Base-by-base conservation (phyloP, 2,888 invertebrate genomes). In the Sphinx pinastri region DNA sequence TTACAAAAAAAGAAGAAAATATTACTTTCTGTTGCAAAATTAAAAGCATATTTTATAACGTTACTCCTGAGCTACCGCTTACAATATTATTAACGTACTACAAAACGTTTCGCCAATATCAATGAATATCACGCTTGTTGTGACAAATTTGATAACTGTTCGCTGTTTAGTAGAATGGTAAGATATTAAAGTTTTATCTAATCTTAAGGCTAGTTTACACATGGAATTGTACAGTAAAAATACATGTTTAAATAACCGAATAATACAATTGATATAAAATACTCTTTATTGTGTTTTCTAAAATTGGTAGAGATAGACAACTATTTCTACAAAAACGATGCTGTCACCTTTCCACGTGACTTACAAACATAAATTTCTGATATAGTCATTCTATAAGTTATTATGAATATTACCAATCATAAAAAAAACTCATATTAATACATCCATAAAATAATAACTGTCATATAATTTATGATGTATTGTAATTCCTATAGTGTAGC, bases 401-500 rank as follows among this genome's bases (percentile, higher is more conserved):
- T 51, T 51, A 51, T 51, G 3, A 51, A 11, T 51, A 13, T 51
- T 49, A 13, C 10, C 13, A 10, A 49, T 11, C 57, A 57, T 0
- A 25, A 31, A 57, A 19, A 13, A 10, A 12, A 57, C 10, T 19
- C 25, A 2, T 25, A 59, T 38, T 31, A 25, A 38, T 38, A 38
- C 14, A 14, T 38, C 31, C 2, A 38, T 38, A 38, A n/a, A 38
- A 14, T 38, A 59, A 45, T 19, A 54, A n/a, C 16, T 25, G 68
- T 45, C 55, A 47, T 52, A 25, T 55, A 55, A 38, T 5, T 55
- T 55, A 71, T 73, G 69, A 69, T 67, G 25, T 67, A 70, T 73
- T 69, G 58, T 70, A 54, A 71, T 68, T 55, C 55, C 66, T 49
- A 63, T 49, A 19, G 63, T 74, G 68, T 74, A 67, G 69, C 67